phyloP scores from a whole-genome alignment of 2,113 vertebrate species.

The Acrocephalus arundinaceus region DNA sequence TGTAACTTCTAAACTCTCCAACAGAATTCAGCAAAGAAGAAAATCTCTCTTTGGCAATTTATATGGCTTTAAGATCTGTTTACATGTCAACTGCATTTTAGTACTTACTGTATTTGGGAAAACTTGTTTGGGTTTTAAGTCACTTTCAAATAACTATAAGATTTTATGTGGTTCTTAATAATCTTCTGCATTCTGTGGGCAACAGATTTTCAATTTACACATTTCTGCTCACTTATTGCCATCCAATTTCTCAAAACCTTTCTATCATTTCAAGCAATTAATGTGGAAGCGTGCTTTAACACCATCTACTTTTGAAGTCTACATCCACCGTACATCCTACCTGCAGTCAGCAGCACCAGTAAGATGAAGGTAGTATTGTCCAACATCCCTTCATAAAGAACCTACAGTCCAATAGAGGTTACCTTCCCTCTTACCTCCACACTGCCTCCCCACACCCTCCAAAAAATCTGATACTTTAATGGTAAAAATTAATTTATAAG shows the following conservation, averaged over 20 bases:
- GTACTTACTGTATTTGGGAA: background rate
- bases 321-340: background rate
- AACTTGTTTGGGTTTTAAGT: background rate
- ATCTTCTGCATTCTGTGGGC: background rate
- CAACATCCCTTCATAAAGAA: background rate
- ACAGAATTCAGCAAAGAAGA: background rate
- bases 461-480: background rate
- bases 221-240: background rate
- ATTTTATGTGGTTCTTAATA: background rate
- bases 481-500: background rate
- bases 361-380: background rate
- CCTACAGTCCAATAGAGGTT: background rate
- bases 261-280: background rate
- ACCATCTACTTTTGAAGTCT: background rate
- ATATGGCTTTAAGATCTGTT: background rate
- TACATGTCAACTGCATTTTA: background rate
- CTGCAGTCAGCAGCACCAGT: background rate
- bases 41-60: background rate
- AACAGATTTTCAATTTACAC: background rate
- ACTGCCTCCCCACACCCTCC: accelerated
- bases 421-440: background rate
- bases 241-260: background rate
- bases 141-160: background rate
- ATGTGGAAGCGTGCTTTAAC: background rate
- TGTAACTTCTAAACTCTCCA: background rate